Base-by-base conservation (phyloP, 2,797 vertebrate species). In the Acipenser transmontanus region DNA sequence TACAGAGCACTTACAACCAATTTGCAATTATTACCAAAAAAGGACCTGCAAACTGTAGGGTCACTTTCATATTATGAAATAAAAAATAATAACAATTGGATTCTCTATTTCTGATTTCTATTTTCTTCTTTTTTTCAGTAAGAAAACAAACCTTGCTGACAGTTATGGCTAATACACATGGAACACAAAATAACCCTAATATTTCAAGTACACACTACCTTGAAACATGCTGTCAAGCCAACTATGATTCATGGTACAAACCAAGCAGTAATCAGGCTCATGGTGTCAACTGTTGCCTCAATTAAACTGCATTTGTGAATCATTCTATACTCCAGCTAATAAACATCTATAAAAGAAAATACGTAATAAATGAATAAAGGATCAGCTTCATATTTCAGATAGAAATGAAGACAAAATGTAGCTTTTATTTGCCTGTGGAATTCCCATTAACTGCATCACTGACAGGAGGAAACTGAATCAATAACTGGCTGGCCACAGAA, bases 341-440 rank as follows among this genome's bases (percentile, higher is more conserved):
- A 89, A 91, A 88, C 87, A 91, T 91, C 88, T 89, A 88, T 91
- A 91, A 90, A 85, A 84, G 89, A 90, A 91, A 91, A 89, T 88
- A 85, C 88, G 89, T 91, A 89, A 89, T 89, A 91, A 91, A 91
- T 89, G 87, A 88, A 91, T 89, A 91, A 90, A 91, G 83, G 89
- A 89, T 82, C 85, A 86, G 87, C 87, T 49, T 92, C 89, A 91
- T 91, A 91, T 91, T 91, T 91, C 87, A 91, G 87, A 91, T 88
- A 87, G 91, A 91, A 92, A 92, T 91, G 88, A 93, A 92, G 89
- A 91, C 88, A 89, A 90, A 92, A 90, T 84, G 89, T 84, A 84
- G 86, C 88, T 91, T 89, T 91, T 86, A 89, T 91, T 91, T 90
- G 87, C 88, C 87, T 87, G 83, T 88, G 86, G 87, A 90, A 90